phyloP scores from a whole-genome alignment of 2,888 invertebrate genomes.

The Cosmia trapezina region DNA sequence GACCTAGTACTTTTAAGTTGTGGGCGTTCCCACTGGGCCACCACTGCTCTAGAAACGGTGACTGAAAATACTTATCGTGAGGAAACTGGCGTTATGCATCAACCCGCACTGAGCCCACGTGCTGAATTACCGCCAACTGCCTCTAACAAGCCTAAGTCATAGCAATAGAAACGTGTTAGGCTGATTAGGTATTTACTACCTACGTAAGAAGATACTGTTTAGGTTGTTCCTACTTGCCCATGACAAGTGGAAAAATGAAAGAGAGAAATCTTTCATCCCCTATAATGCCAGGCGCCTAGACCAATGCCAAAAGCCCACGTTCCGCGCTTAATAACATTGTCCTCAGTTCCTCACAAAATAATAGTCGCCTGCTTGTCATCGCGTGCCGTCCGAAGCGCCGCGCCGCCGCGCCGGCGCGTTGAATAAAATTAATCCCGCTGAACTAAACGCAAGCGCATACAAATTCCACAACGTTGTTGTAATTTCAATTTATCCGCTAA shows the following conservation, averaged over 20 bases:
- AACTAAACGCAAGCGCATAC: conserved; percentile 72
- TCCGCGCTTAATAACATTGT: not conserved
- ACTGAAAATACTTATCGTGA: not conserved
- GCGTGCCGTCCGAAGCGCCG: conserved; percentile 67
- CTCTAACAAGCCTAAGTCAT: not conserved
- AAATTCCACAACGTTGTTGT: conserved; percentile 68
- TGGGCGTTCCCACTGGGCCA: no score
- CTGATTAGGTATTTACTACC: no score
- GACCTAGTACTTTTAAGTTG: no score
- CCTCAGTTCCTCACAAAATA: conserved; percentile 28
- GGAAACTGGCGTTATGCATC: not conserved
- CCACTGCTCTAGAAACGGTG: not conserved
- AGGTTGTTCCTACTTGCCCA: not conserved
- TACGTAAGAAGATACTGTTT: no score
- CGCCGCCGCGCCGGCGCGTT: conserved; percentile 69
- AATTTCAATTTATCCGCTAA: conserved; percentile 72
- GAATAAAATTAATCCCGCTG: conserved; percentile 74
- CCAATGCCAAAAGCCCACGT: no score
- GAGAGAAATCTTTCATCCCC: no score
- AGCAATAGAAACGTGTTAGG: not conserved
- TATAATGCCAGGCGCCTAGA: not conserved
- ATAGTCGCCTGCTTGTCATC: conserved; percentile 46
- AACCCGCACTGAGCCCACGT: no score
- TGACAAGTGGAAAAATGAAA: not conserved
- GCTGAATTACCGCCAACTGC: not conserved